Conservation (phyloP, 2,113 vertebrate genomes). For the Cinclus cinclus region DNA sequence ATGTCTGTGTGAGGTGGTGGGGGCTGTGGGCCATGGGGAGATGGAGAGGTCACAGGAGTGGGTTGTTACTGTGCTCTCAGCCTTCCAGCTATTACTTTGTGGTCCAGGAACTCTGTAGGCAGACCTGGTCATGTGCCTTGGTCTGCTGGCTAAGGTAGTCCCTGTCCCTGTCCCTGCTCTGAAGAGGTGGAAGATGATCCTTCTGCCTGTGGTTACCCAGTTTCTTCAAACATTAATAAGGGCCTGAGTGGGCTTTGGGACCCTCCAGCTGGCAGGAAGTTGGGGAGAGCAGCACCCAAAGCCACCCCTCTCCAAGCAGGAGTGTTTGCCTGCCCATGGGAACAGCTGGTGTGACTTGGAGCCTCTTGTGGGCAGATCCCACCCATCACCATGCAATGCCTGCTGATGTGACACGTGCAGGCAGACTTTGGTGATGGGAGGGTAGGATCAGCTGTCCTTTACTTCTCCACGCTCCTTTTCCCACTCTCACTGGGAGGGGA, state of each 20-base stretch:
- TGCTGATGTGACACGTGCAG: not conserved
- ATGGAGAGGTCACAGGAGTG: not conserved
- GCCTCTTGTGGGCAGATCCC: not conserved
- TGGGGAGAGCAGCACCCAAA: not conserved
- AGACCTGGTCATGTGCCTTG: accelerated
- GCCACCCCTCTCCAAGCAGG: not conserved
- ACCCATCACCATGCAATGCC: accelerated
- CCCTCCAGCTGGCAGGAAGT: not conserved
- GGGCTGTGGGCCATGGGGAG: not conserved
- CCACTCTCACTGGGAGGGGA: not conserved
- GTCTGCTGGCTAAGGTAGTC: not conserved
- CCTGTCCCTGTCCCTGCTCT: not conserved
- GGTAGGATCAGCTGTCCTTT: not conserved
- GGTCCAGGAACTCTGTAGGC: not conserved
- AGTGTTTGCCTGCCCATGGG: not conserved
- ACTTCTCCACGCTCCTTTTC: not conserved
- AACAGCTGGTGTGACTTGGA: accelerated
- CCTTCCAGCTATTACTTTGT: not conserved
- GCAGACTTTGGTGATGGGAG: not conserved
- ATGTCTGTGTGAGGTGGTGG: accelerated
- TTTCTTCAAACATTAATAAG: not conserved
- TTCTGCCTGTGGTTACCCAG: not conserved
- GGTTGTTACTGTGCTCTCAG: not conserved
- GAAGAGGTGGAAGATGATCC: not conserved
- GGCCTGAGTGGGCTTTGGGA: not conserved